Conservation (phyloP, 2,888 invertebrate genomes). For the Lycocerus yunnanus region DNA sequence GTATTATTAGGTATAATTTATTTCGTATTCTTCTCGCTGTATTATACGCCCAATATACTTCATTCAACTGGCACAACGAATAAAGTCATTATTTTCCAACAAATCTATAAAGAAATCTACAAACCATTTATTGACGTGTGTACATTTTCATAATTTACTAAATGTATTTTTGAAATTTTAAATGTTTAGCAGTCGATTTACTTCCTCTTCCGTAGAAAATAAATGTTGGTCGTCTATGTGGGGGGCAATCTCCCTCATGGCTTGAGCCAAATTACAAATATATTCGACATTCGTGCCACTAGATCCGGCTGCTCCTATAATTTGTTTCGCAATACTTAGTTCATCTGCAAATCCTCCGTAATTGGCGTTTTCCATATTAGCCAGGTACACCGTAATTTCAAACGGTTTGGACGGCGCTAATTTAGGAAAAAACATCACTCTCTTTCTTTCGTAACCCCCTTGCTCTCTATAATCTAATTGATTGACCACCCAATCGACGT, state of each 20-base stretch:
- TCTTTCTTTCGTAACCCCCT: constrained; percentile 82
- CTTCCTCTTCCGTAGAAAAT: constrained; percentile 69
- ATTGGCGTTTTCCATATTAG: constrained; percentile 74
- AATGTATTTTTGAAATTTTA: not conserved
- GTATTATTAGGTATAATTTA: too few relatives aligned
- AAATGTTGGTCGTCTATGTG: constrained; percentile 77
- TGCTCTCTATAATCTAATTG: constrained; percentile 92
- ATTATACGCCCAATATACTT: too few relatives aligned
- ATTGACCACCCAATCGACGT: constrained; percentile 71
- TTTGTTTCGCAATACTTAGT: constrained; percentile 79
- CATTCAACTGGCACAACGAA: too few relatives aligned
- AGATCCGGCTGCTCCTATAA: constrained; percentile 73
- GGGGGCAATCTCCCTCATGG: constrained; percentile 77
- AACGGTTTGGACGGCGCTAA: constrained; percentile 61
- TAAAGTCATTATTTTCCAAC: too few relatives aligned
- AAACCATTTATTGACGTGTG: not conserved
- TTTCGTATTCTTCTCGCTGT: too few relatives aligned
- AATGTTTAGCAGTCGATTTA: constrained; percentile 49
- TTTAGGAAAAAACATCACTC: constrained; percentile 73
- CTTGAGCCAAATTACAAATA: constrained; percentile 79
- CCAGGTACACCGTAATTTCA: constrained; percentile 79
- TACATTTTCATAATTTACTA: not conserved
- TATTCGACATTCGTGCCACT: constrained; percentile 93
- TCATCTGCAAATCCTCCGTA: constrained; percentile 74
- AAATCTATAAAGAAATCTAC: too few relatives aligned